Evolutionary conservation across 2,797 vertebrate genomes (phyloP).

Genomic region (Melanotaenia trifasciata): DNA sequence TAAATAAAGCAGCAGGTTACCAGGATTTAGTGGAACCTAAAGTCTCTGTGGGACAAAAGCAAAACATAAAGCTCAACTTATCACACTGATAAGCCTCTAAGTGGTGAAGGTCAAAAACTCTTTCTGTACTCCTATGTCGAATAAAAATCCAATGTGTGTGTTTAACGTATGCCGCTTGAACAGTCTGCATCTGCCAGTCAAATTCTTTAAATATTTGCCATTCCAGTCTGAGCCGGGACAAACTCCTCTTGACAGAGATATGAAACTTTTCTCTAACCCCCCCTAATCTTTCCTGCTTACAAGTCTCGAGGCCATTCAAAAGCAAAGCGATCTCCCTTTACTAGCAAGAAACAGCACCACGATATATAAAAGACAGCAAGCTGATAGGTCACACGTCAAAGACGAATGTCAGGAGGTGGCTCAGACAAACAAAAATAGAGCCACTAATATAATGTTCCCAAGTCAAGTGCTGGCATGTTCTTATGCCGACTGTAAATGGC

Average conservation of each 20-base stretch:
- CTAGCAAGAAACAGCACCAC: neutral
- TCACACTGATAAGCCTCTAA: neutral
- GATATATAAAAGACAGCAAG: constrained; percentile 1
- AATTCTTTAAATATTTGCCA: constrained; percentile 74
- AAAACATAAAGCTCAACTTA: constrained; percentile 10
- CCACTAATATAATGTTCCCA: constrained; percentile 33
- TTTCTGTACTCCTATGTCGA: neutral
- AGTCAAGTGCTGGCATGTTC: constrained; percentile 57
- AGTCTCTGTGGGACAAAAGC: constrained; percentile 9
- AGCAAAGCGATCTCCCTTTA: neutral
- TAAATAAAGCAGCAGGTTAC: constrained; percentile 64
- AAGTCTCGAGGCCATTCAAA: neutral
- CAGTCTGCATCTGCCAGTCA: constrained; percentile 45
- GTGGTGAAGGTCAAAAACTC: constrained; percentile 5
- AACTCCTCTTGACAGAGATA: constrained; percentile 49
- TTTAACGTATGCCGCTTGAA: constrained; percentile 19
- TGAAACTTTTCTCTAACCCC: neutral
- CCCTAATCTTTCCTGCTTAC: constrained; percentile 24
- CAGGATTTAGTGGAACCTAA: constrained; percentile 23
- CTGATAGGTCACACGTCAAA: constrained; percentile 24
- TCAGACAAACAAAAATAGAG: constrained; percentile 51
- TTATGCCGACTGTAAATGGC: constrained; percentile 13
- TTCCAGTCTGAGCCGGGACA: constrained; percentile 63
- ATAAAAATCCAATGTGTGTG: constrained; percentile 3
- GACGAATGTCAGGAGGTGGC: constrained; percentile 47